Evolutionary conservation across 92 coral and sea anemone genomes (phyloP).

Genomic region (Porites lobata): DNA sequence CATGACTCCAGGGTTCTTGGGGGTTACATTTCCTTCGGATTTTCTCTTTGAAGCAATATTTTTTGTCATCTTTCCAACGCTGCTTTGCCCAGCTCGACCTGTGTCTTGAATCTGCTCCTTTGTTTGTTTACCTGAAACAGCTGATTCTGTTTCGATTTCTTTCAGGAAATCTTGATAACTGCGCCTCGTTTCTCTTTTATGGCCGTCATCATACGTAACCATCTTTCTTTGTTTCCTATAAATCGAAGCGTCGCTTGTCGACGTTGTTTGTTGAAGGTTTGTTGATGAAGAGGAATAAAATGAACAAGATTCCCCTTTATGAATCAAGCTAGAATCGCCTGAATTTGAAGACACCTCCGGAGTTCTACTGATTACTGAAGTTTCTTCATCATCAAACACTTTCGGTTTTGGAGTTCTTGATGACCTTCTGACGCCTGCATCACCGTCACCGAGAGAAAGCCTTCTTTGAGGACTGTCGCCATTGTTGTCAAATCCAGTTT

Average conservation of each 20-base stretch:
- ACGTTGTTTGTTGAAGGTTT: background rate
- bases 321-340: slow-evolving; percentile 8
- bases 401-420: slow-evolving; percentile 98
- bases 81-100: background rate
- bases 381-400: slow-evolving; percentile 78
- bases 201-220: slow-evolving; percentile 40
- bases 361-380: slow-evolving; percentile 22
- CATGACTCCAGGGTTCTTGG: background rate
- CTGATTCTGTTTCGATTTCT: slow-evolving; percentile 46
- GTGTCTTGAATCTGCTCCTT: background rate
- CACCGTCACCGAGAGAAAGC: background rate
- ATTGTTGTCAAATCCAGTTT: slow-evolving; percentile 2
- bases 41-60: slow-evolving; percentile 4
- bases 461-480: background rate
- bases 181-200: slow-evolving; percentile 81
- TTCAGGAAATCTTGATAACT: slow-evolving; percentile 82
- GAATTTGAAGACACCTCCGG: slow-evolving; percentile 14
- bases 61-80: background rate
- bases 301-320: background rate
- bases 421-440: slow-evolving; percentile 78
- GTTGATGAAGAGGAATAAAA: background rate
- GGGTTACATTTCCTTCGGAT: slow-evolving; percentile 2
- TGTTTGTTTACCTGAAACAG: slow-evolving; percentile 1
- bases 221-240: slow-evolving; percentile 15
- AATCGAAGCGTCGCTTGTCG: slow-evolving; percentile 11